Evolutionary conservation across 2,888 invertebrate genomes (phyloP).

Genomic region (Sabellastarte sp.): DNA sequence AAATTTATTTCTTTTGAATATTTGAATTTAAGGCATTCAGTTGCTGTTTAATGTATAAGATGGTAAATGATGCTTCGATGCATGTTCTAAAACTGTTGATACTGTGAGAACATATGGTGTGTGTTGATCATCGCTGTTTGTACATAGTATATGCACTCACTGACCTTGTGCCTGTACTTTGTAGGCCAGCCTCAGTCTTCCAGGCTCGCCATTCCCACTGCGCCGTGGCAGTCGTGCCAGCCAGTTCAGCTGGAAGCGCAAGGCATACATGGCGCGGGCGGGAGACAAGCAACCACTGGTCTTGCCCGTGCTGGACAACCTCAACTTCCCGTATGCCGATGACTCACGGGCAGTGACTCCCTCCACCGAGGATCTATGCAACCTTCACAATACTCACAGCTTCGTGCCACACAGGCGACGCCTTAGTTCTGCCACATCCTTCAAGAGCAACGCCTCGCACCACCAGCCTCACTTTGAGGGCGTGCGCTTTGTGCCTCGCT

Average conservation of each 20-base stretch:
- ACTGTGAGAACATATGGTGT: no score
- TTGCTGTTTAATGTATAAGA: no score
- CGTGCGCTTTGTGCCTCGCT: not conserved
- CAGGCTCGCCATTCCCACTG: constrained; percentile 93
- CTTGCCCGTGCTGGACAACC: constrained; percentile 78
- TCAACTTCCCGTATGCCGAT: constrained; percentile 85
- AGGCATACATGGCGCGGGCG: constrained; percentile 7
- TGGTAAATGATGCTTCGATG: no score
- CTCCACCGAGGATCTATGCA: constrained; percentile 77
- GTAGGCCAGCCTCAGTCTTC: constrained; percentile 92
- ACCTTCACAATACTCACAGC: not conserved
- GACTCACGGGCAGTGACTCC: constrained; percentile 97
- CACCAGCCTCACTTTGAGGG: not conserved
- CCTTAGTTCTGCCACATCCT: constrained; percentile 11
- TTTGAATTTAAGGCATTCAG: no score
- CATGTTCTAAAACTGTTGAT: no score
- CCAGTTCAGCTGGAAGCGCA: constrained; percentile 64
- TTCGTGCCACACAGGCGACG: constrained; percentile 8
- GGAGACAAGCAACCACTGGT: constrained; percentile 79
- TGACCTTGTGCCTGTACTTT: no score
- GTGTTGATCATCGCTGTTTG: no score
- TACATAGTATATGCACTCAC: no score
- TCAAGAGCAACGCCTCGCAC: not conserved
- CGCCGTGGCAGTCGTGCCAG: constrained; percentile 79
- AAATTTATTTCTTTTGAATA: no score